Base-by-base conservation (phyloP, 2,797 vertebrate species). In the Manis crassicaudata region DNA sequence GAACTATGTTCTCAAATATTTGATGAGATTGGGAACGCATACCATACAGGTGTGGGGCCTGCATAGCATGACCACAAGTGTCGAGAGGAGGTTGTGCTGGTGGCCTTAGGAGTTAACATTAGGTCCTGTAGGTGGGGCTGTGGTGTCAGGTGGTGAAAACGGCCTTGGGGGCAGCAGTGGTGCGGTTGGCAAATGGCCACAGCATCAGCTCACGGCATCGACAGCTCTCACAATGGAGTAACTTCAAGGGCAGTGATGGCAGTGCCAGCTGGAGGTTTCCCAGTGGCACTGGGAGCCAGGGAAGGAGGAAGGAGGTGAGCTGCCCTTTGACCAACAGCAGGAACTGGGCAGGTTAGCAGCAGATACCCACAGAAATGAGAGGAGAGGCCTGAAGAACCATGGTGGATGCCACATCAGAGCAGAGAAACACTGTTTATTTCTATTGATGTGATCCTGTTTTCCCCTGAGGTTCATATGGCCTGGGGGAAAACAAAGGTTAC, bases 401-500 rank as follows among this genome's bases (percentile, higher is more conserved):
- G 18, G 62, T 3, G 4, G 43, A 56, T n/a, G 32, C 20, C 25
- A 20, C 20, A 25, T 83, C 40, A 84, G 20, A 87, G 35, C 8
- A 60, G 56, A 83, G 18, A 72, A 90, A 83, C 1, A 29, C 9
- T 56, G 14, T 32, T 77, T 82, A 54, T 79, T 73, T n/a, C 25
- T 50, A 40, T 43, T 27, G 40, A 50, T 46, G 10, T 35, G 50
- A 90, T 6, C n/a, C 20, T 17, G 37, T 79, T 73, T 76, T 12
- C 14, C 27, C 4, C 46, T 79, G 54, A 65, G 46, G 27, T 43
- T 96, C 25, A 1, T 5, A 3, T 86, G 27, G 9, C 56, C 35
- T 37, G 37, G 37, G 37, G 25, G 56, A 67, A 95, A 94, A 84
- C 40, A 93, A 8, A 83, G 27, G 35, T 81, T 93, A 29, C 3